Base-by-base conservation (phyloP, 2,797 vertebrate species). In the Poeciliopsis paucimaculata region DNA sequence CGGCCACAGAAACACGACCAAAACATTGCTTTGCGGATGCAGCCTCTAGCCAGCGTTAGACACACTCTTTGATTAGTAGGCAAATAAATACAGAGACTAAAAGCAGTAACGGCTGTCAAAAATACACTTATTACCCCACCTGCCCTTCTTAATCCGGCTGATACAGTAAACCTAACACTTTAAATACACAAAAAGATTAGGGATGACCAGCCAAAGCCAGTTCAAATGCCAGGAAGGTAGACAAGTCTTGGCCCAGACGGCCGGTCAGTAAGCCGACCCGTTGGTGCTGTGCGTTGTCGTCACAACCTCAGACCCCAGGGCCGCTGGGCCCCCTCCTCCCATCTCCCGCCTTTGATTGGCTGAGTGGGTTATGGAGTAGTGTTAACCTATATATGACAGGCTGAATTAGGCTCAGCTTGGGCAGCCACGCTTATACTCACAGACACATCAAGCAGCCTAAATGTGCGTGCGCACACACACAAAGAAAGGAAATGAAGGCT, bases 371-470 rank as follows among this genome's bases (percentile, higher is more conserved):
- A 94, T 95, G 92, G 91, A 96, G 96, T 77, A 88, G 86, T 77
- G 90, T 73, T 96, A 97, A 97, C 96, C 97, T 96, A 98, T 93
- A 96, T 98, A 96, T 94, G 96, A 98, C 96, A 97, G 94, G 88
- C 92, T 90, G 84, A 89, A 96, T 97, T 96, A 97, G 92, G 95
- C 95, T 97, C 96, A 97, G 85, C 88, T 84, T 95, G 93, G 90
- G 90, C 86, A 93, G 90, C 94, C 95, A 86, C 78, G 94, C 90
- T 87, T 87, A 87, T 77, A 75, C 86, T 7, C 78, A 84, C 73
- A 76, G 72, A 82, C 20, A 82, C 71, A 82, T 70, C 73, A 75
- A 75, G 45, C 62, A 43, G 79, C 71, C 76, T 79, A 82, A 79
- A 88, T 84, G 85, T 79, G 77, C 75, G 73, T 73, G 76, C 78